A percentile compares a stretch with the other conserved stretches of the same genome.
phyloP scores from a whole-genome alignment of 2,888 invertebrate genomes.

The Acleris emargana region DNA sequence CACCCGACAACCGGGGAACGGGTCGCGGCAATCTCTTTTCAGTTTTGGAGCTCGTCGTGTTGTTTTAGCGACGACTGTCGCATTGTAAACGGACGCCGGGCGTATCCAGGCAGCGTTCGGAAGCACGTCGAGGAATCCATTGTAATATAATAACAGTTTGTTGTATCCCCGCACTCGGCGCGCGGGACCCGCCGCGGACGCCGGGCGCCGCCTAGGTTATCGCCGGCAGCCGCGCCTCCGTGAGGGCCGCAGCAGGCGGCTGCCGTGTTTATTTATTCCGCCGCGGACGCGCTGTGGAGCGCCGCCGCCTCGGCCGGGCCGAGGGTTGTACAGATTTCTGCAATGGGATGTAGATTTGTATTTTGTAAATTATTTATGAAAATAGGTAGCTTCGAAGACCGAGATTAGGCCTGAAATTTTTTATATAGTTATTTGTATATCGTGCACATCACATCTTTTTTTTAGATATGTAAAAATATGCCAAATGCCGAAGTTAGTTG shows the following conservation, averaged over 20 bases:
- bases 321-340: constrained; percentile 31
- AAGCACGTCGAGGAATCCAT: no score
- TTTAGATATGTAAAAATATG: constrained; percentile 40
- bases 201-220: constrained; percentile 13
- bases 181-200: background rate
- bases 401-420: constrained; percentile 45
- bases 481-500: constrained; percentile 23
- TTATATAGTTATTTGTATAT: constrained; percentile 45
- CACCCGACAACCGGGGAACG: no score
- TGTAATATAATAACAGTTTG: no score
- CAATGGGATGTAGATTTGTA: constrained; percentile 42
- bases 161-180: no score
- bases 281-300: constrained; percentile 13
- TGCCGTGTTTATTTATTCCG: constrained; percentile 21
- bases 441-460: constrained; percentile 45
- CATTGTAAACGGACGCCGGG: background rate
- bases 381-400: constrained; percentile 34
- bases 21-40: no score
- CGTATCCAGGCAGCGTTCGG: background rate
- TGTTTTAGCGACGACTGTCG: no score
- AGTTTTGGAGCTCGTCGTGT: background rate
- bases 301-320: constrained; percentile 7
- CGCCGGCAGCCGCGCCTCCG: constrained; percentile 26
- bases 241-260: constrained; percentile 28
- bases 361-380: constrained; percentile 45